Conservation (phyloP, 2,888 invertebrate genomes). For the Carabus problematicus region DNA sequence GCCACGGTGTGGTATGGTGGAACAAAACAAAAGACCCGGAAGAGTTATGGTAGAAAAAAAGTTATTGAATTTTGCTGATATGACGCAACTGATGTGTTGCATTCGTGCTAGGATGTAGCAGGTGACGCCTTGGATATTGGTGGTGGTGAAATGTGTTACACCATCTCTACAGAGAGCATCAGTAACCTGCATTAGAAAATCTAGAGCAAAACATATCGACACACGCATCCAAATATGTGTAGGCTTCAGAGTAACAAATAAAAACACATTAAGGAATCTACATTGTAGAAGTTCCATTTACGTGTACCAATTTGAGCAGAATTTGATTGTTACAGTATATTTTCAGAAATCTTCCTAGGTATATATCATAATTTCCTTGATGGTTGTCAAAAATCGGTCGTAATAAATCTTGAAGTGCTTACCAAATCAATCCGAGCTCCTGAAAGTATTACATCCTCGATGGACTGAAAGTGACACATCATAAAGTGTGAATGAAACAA, state of each 20-base stretch:
- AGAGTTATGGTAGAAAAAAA: neutral
- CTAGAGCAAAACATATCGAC: neutral
- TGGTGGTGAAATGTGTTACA: neutral
- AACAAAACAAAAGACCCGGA: neutral
- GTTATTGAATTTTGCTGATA: conserved; percentile 20
- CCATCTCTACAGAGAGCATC: neutral
- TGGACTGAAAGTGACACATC: too few relatives aligned
- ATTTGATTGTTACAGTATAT: too few relatives aligned
- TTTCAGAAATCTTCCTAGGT: too few relatives aligned
- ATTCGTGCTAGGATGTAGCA: neutral
- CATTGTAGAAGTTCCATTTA: too few relatives aligned
- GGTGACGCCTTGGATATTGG: neutral
- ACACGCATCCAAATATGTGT: neutral
- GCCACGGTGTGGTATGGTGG: neutral
- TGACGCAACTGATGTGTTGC: neutral
- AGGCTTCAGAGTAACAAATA: too few relatives aligned
- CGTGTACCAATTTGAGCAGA: too few relatives aligned
- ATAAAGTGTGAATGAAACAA: neutral
- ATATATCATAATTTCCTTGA: too few relatives aligned
- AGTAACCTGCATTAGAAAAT: neutral
- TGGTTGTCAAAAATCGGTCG: too few relatives aligned
- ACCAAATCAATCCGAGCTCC: too few relatives aligned
- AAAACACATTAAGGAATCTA: too few relatives aligned
- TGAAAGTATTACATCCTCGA: too few relatives aligned
- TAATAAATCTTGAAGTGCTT: too few relatives aligned